Evolutionary conservation across 1,140 invertebrate species (phyloP).

Genomic region (Drosophila arizonae): DNA sequence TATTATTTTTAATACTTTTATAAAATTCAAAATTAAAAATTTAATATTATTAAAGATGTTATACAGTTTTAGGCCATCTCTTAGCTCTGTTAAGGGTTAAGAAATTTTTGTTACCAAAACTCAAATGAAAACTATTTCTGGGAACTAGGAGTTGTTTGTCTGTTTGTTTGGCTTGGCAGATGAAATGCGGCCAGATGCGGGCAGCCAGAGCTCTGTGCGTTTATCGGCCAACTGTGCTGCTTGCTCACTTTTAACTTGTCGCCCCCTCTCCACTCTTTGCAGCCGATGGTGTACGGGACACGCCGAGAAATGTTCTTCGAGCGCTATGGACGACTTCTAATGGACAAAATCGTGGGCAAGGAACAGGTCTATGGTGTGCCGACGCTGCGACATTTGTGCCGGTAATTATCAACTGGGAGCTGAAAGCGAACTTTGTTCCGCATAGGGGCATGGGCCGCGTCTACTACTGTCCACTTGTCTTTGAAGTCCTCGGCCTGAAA

Average conservation of each 20-base stretch:
- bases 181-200: background rate
- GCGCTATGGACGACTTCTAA: constrained; percentile 86
- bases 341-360: constrained; percentile 85
- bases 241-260: background rate
- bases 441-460: constrained; percentile 13
- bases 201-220: background rate
- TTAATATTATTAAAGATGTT: no score
- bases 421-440: constrained; percentile 16
- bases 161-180: background rate
- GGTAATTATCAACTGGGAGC: constrained; percentile 71
- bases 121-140: background rate
- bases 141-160: background rate
- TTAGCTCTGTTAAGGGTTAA: no score
- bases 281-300: constrained; percentile 77
- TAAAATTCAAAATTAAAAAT: no score
- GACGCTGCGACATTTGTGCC: constrained; percentile 85
- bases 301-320: constrained; percentile 85
- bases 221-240: background rate
- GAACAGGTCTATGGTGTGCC: constrained; percentile 82
- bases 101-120: no score
- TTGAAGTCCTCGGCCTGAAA: constrained; percentile 13
- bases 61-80: no score
- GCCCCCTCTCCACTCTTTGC: constrained; percentile 8
- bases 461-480: constrained; percentile 32
- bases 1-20: no score